Conservation (phyloP, 1,140 invertebrate species). For the Episyrphus balteatus region DNA sequence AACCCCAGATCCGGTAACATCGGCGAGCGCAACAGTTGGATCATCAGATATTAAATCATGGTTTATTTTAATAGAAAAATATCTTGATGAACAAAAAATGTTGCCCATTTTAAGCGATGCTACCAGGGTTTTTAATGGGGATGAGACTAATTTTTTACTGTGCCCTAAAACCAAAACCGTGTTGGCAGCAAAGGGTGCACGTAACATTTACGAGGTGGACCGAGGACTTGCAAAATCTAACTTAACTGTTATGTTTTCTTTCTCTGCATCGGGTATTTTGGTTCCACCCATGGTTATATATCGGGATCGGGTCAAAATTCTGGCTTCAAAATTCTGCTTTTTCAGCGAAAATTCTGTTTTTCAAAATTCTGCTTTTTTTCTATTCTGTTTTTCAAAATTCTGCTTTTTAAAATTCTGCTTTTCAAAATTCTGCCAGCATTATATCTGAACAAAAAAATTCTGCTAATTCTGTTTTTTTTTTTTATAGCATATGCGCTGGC, state of each 20-base stretch:
- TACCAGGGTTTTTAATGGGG: constrained; percentile 23
- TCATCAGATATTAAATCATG: constrained; percentile 1
- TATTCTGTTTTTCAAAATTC: no score
- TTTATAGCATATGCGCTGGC: no score
- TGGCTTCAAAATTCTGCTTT: no score
- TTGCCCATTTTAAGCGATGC: constrained; percentile 20
- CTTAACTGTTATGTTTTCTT: constrained; percentile 26
- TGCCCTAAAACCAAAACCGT: constrained; percentile 28
- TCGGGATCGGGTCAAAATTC: no score
- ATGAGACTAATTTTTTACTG: constrained; percentile 27
- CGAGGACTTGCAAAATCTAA: constrained; percentile 26
- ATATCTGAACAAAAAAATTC: no score
- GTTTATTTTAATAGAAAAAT: background rate
- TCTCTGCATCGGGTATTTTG: constrained; percentile 13
- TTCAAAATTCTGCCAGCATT: no score
- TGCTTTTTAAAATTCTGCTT: no score
- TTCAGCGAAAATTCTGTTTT: no score
- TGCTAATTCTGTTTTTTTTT: no score
- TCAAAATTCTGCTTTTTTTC: no score
- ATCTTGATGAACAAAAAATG: constrained; percentile 5
- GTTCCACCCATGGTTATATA: constrained; percentile 12
- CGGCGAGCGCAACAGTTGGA: constrained; percentile 5
- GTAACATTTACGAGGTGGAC: constrained; percentile 26
- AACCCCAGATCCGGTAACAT: constrained; percentile 15
- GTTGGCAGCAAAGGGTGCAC: constrained; percentile 21